A percentile compares a stretch with the other conserved stretches of the same genome.
These are phyloP conservation scores for Lipotes vexillifer DNA, from an alignment of 2,113 vertebrate genomes.

Conservation along the genomic window DNA sequence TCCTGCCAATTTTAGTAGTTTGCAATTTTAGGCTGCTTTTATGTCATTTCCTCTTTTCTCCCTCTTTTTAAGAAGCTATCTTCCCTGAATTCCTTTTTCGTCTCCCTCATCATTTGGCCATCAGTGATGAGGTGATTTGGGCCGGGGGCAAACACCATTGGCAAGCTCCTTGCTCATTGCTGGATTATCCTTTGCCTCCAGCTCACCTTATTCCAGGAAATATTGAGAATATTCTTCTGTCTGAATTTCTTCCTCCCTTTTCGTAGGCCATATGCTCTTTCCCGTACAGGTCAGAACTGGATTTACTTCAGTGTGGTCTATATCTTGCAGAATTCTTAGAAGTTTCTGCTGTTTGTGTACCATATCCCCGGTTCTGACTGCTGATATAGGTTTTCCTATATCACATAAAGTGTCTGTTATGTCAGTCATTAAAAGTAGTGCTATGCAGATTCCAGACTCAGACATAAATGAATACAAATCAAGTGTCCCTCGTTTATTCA, in stretches of 20 bases:
- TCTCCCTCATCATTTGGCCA: background rate
- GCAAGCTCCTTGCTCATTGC: background rate
- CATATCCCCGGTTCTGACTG: background rate
- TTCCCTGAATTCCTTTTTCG: background rate
- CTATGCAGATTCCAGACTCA: background rate
- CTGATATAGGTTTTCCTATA: background rate
- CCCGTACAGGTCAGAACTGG: background rate
- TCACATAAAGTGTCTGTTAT: background rate
- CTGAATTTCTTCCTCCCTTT: background rate
- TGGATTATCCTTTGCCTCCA: background rate
- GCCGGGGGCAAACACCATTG: background rate
- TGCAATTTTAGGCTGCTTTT: background rate
- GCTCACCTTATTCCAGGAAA: background rate
- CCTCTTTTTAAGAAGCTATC: background rate
- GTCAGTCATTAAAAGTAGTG: background rate
- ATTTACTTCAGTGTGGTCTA: background rate
- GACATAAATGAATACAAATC: background rate
- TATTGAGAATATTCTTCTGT: background rate
- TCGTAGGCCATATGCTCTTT: background rate
- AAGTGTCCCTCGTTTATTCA: background rate
- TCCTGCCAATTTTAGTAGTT: background rate
- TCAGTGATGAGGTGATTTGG: background rate
- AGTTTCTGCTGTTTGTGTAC: background rate
- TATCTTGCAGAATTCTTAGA: background rate
- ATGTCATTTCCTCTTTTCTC: background rate